Evolutionary conservation across 23 tunicate genomes (phyloP).

Genomic region (Ascidia mentula): DNA sequence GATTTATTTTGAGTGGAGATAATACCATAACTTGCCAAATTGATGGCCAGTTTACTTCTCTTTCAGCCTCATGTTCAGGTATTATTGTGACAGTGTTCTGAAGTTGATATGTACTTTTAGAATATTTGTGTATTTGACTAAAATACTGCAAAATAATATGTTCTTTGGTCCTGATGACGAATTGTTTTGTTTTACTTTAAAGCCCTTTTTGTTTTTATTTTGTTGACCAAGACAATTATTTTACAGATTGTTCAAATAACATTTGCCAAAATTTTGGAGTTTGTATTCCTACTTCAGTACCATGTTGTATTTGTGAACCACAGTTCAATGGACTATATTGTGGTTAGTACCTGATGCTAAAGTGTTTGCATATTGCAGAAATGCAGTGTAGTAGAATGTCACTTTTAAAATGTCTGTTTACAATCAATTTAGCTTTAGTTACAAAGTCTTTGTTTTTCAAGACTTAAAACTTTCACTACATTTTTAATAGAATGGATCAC

Average conservation of each 20-base stretch:
- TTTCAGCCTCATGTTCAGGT: not conserved
- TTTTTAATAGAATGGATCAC: not conserved
- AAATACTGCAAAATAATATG: no score
- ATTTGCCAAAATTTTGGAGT: not conserved
- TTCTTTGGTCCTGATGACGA: no score
- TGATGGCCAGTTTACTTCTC: not conserved
- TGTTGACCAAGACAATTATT: no score
- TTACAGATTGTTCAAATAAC: not conserved
- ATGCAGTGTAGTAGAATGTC: no score
- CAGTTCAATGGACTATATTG: conserved; percentile 3
- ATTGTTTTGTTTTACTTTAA: no score
- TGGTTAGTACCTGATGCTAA: not conserved
- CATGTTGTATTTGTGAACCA: not conserved
- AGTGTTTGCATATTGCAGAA: no score
- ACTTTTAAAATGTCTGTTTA: no score
- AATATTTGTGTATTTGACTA: no score
- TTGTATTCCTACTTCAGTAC: not conserved
- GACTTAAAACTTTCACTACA: not conserved
- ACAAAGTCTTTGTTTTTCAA: not conserved
- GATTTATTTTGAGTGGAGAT: not conserved
- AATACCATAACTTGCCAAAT: not conserved
- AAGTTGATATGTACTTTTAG: no score
- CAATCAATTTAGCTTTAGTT: not conserved
- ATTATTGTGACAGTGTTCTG: no score
- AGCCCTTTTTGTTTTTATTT: no score